Base-by-base conservation (phyloP, 2,888 invertebrate species). In the Smittia aterrima region DNA sequence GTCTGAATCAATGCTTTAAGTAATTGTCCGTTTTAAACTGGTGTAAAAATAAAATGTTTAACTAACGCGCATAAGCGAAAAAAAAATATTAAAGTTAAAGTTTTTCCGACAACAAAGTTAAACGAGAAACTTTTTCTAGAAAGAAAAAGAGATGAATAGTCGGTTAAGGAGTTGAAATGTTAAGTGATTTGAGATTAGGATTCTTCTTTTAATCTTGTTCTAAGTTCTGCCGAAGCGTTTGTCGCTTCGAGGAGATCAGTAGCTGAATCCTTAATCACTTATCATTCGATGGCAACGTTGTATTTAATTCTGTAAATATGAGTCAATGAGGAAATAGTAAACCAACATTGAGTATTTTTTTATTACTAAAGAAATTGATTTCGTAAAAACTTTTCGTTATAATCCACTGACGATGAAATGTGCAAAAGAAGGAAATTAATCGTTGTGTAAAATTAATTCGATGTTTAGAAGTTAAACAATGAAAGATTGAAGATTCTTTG, bases 1-100 rank as follows among this genome's bases (percentile, higher is more conserved):
- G 64, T 58, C 58, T 58, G 58, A 58, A 22, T 22, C 22, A 7
- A 58, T 58, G 58, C 58, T 58, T 58, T 58, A 58, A 58, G 1
- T 58, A 18, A 3, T 13, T 13, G n/a, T 47, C 22, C 22, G 1
- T 22, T 58, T 58, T 58, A 22, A 58, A 58, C 9, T 58, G 58
- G 18, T 58, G 58, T 58, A 58, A 58, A 58, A 18, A 22, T 7
- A 47, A 22, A 58, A 47, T 6, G 47, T 47, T 47, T 47, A 2
- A 22, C 58, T 9, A 6, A 58, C 58, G 18, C 6, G n/a, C 58
- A 58, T 58, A 58, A 58, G n/a, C 58, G 18, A 18, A 58, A 6
- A n/a, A 47, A 47, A 47, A 11, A 58, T n/a, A 47, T 58, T 58
- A 18, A 22, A 58, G 20, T 22, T 2, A 11, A 22, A 58, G 16